Conservation (phyloP, 2,113 vertebrate species). For the Antechinus flavipes region DNA sequence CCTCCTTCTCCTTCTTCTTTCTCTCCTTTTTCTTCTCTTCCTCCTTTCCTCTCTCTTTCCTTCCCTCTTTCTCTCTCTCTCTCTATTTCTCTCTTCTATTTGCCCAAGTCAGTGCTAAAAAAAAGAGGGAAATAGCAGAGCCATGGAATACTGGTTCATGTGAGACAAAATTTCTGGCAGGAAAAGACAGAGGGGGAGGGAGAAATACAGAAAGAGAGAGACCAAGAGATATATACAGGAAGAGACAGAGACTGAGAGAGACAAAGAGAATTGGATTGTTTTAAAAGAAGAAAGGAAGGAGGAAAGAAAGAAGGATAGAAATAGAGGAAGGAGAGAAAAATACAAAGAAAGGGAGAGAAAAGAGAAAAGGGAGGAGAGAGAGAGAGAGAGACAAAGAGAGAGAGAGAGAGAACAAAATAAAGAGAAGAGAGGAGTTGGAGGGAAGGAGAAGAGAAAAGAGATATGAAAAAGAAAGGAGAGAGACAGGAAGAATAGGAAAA, state of each 20-base stretch:
- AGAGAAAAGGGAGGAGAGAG: not conserved
- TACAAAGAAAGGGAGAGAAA: conserved; percentile 48
- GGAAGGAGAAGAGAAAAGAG: not conserved
- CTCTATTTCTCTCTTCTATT: conserved; percentile 66
- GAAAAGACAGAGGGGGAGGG: conserved; percentile 33
- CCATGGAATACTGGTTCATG: conserved; percentile 76
- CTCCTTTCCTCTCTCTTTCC: conserved; percentile 44
- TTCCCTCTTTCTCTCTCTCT: conserved; percentile 49
- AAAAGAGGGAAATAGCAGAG: conserved; percentile 74
- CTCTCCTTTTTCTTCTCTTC: conserved; percentile 68
- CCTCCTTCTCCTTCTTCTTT: conserved; percentile 79
- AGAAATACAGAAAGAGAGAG: not conserved
- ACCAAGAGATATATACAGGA: not conserved
- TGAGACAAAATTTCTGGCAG: conserved; percentile 82
- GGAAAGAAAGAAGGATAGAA: conserved; percentile 53
- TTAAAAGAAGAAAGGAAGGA: not conserved
- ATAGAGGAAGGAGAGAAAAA: conserved; percentile 55
- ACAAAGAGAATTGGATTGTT: not conserved
- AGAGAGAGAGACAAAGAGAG: not conserved
- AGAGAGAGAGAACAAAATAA: not conserved
- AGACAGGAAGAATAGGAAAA: not conserved
- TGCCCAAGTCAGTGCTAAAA: conserved; percentile 79
- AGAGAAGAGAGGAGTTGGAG: not conserved
- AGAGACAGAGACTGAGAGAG: not conserved
- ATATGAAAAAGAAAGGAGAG: not conserved